Evolutionary conservation across 2,888 invertebrate species (phyloP).

Genomic region (Ormia ochracea): DNA sequence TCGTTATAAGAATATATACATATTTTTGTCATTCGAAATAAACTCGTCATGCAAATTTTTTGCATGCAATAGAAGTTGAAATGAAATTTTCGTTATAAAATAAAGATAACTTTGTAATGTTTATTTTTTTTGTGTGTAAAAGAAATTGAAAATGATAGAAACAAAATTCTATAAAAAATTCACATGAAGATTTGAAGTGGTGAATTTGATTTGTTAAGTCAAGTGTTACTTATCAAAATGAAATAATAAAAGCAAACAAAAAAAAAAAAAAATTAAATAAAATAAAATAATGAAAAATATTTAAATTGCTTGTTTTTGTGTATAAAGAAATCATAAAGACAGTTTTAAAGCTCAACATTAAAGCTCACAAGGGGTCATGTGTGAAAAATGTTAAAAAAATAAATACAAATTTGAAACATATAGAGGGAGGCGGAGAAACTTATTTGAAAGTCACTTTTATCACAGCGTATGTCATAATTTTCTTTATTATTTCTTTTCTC

Average conservation of each 20-base stretch:
- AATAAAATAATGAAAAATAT: too few species aligned
- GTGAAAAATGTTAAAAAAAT: background rate
- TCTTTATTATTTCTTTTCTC: background rate
- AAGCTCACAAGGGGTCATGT: background rate
- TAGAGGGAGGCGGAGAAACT: background rate
- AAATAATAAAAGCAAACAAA: background rate
- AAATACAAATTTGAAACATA: background rate
- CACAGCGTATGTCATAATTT: conserved; percentile 19
- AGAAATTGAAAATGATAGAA: background rate
- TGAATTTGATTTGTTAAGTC: conserved; percentile 48
- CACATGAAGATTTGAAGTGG: background rate
- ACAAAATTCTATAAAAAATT: background rate
- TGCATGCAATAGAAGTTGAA: background rate
- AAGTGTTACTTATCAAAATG: too few species aligned
- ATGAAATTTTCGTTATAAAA: background rate
- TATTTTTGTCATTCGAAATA: background rate
- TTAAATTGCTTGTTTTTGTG: too few species aligned
- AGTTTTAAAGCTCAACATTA: background rate
- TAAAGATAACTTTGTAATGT: background rate
- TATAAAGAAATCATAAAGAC: too few species aligned
- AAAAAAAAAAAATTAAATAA: background rate
- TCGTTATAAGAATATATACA: background rate
- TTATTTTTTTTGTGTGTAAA: background rate
- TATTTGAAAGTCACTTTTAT: background rate
- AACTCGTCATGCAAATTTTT: background rate